Evolutionary conservation across 1,140 invertebrate genomes (phyloP), one percentile per base, ranked within the genome.

Genomic region (Aphis craccivora): DNA sequence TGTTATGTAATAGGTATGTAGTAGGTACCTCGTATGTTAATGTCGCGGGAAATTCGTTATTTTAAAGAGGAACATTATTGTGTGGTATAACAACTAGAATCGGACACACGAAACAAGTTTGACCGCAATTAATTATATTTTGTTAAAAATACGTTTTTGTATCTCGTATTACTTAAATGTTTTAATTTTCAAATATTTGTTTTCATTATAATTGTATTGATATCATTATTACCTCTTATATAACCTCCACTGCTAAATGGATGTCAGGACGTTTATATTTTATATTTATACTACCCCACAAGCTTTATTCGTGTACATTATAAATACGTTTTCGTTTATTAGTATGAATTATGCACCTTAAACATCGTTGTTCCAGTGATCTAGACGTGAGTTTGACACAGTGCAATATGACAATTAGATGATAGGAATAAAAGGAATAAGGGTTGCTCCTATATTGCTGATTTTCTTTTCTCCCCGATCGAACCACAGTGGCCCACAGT

Each of bases 71-170:
- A n/a, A 76, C 30, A 76, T 18, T 76, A 76, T 76, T 35, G 60
- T 76, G n/a, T n/a, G n/a, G 14, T 76, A n/a, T n/a, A 67, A 14
- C 30, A 67, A n/a, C 14, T 30, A n/a, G 60, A 76, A 76, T 76
- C 14, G 60, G 60, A 67, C 60, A 67, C n/a, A 76, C 5, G 5
- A 76, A 60, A 67, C n/a, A n/a, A 91, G 35, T 91, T 67, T 43
- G 37, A 60, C 53, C 20, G 55, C 48, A 90, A 51, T 90, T 90
- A 90, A 53, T 90, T 37, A 55, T 5, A 55, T 53, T 90, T 55
- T 11, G 25, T 35, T 30, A 37, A 43, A 53, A 35, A 37, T 90
- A 55, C 22, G n/a, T 14, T 55, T 90, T 55, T 90, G 48, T 35
- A n/a, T 76, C 60, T 76, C 60, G n/a, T 76, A n/a, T 76, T 76